Conservation (phyloP, 2,113 vertebrate genomes). For the Turnix velox region DNA sequence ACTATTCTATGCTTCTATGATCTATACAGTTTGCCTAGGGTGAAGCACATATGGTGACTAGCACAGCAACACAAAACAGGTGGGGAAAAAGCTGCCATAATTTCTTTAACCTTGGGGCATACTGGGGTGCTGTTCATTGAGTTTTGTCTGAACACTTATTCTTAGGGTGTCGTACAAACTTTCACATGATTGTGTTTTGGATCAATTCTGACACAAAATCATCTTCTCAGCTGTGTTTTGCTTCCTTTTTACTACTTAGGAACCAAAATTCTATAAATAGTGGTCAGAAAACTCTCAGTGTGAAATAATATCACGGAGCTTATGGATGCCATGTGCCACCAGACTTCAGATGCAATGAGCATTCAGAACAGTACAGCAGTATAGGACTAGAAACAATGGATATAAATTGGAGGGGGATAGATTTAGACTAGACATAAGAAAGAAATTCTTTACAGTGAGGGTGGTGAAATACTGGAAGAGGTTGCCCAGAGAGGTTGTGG, state of each 20-base stretch:
- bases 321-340: not conserved
- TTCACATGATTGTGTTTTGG: not conserved
- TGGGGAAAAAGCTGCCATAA: not conserved
- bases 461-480: no score
- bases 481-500: no score
- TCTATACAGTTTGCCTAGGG: not conserved
- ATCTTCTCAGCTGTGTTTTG: not conserved
- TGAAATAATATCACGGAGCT: not conserved
- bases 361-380: not conserved
- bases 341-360: not conserved
- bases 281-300: not conserved
- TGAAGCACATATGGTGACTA: not conserved
- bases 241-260: not conserved
- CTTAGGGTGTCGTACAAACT: not conserved
- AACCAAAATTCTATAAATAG: not conserved
- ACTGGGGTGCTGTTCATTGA: not conserved
- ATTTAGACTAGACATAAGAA: no score
- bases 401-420: no score
- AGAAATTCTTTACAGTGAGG: no score
- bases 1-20: no score
- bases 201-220: not conserved
- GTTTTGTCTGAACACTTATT: not conserved
- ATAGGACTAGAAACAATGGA: no score
- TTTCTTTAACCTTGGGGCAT: not conserved
- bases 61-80: no score